Evolutionary conservation across 2,888 invertebrate genomes (phyloP).

Genomic region (Amblyjoppa fuscipennis): DNA sequence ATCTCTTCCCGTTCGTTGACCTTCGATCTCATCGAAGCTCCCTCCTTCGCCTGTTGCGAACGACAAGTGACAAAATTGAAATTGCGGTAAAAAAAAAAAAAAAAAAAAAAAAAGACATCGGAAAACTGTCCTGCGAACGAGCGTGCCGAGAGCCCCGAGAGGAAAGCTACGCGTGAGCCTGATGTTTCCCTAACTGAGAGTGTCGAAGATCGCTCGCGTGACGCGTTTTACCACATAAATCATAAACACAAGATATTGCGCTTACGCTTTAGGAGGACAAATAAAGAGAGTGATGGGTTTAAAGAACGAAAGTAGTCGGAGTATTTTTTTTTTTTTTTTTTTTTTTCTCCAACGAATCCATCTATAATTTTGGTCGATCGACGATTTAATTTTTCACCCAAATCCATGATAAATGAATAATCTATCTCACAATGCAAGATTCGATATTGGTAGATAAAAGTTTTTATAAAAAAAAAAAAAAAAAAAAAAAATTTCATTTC

Average conservation of each 20-base stretch:
- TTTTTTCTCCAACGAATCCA: too few species aligned
- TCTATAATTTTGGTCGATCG: too few species aligned
- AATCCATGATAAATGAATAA: too few species aligned
- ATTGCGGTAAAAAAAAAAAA: neutral
- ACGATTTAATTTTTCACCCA: too few species aligned
- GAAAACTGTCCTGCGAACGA: neutral
- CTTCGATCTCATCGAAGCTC: slow-evolving; percentile 28
- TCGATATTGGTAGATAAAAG: too few species aligned
- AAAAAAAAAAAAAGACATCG: slow-evolving; percentile 2
- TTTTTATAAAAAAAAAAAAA: too few species aligned
- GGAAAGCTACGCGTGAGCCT: neutral
- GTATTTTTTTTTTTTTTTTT: too few species aligned
- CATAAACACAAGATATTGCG: slow-evolving; percentile 25
- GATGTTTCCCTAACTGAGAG: slow-evolving; percentile 59
- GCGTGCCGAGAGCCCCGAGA: neutral
- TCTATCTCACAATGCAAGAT: too few species aligned
- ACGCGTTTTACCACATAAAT: slow-evolving; percentile 21
- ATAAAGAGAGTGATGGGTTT: neutral
- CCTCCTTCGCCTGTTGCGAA: slow-evolving; percentile 1
- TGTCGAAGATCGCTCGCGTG: slow-evolving; percentile 45
- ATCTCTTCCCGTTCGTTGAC: slow-evolving; percentile 3
- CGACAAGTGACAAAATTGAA: slow-evolving; percentile 3
- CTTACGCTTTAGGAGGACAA: neutral
- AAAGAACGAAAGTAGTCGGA: slow-evolving; percentile 1
- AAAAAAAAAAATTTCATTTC: too few species aligned